Evolutionary conservation across 2,113 vertebrate species (phyloP), one percentile per base, ranked within the genome.

Genomic region (Paratilapia polleni): DNA sequence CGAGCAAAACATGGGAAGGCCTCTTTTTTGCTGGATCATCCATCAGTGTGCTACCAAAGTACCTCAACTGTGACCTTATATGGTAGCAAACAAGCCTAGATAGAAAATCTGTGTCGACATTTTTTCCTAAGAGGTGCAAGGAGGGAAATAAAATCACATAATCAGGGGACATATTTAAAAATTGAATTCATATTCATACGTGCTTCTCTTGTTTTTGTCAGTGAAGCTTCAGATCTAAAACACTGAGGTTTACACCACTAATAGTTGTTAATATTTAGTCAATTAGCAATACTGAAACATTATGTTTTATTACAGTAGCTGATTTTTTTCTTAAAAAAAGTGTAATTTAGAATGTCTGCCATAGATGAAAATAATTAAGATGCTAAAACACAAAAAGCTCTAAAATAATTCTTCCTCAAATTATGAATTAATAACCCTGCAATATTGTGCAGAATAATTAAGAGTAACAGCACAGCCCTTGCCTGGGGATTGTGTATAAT

Each of bases 11-110:
- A 70, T 2, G 8, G 41, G 31, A 73, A 73, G 68, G 31, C 26
- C 62, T 83, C 0, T 28, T 74, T n/a, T 88, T 66, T 73, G 38
- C 70, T 54, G 38, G 73, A 19, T 83, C 86, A 64, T 88, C 58
- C 61, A 59, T 79, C 64, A 76, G 34, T 56, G 56, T n/a, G 26
- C 20, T 1, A 64, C 62, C 6, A 56, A 83, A 86, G 34, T n/a
- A 13, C n/a, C 58, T 84, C 38, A 66, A 24, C 64, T 70, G 22
- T 62, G 76, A 83, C 59, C 34, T 56, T 4, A 41, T 41, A 58
- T 43, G 5, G 56, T 49, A 7, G 1, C 31, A 58, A 64, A 81
- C 59, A 24, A 47, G 15, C 41, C 5, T 10, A n/a, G 2, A 60
- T 22, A 80, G 13, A 68, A 66, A 60, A 52, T 80, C 38, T 0